Evolutionary conservation across 2,113 vertebrate genomes (phyloP), one percentile per base, ranked within the genome.

Genomic region (Accipiter cooperii): DNA sequence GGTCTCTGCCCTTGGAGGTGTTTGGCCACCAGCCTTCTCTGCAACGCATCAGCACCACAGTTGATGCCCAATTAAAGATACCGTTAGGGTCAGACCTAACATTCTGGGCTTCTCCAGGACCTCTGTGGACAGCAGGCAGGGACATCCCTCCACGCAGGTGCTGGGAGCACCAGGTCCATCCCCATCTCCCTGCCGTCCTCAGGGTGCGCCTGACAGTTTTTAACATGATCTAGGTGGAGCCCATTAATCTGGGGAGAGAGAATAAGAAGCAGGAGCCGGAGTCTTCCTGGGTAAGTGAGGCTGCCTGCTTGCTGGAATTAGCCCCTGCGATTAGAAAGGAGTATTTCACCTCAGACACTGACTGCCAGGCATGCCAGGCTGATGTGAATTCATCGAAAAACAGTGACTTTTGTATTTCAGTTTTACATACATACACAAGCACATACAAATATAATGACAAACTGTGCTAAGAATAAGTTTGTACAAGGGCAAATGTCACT

Each of bases 51-150:
- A 77, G 18, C 44, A 52, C 7, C 36, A 29, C 34, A 18, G 16
- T 13, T 80, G 36, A 54, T 55, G 20, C 16, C n/a, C 7, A 9
- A 2, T 34, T 57, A 31, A 69, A 78, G 18, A 7, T 10, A 29
- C 0, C 0, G 5, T 34, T 60, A 33, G 18, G 10, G 42, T 66
- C 70, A 88, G 29, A 79, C 3, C 11, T 29, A 54, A 12, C 10
- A 20, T 54, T 55, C 10, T 40, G 49, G 16, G 17, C 15, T 86
- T 61, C 31, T 74, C 49, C 12, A 40, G 34, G 44, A 80, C 2
- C 29, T 55, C 29, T 61, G 33, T 42, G 26, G 49, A 34, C 14
- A 76, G 57, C 31, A 49, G 21, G 9, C 3, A 3, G 26, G 13
- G n/a, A 42, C 2, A 2, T 58, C 24, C 20, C 13, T 57, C 24